phyloP scores from a whole-genome alignment of 2,797 vertebrate genomes.

The Phrynocephalus vlangalii region DNA sequence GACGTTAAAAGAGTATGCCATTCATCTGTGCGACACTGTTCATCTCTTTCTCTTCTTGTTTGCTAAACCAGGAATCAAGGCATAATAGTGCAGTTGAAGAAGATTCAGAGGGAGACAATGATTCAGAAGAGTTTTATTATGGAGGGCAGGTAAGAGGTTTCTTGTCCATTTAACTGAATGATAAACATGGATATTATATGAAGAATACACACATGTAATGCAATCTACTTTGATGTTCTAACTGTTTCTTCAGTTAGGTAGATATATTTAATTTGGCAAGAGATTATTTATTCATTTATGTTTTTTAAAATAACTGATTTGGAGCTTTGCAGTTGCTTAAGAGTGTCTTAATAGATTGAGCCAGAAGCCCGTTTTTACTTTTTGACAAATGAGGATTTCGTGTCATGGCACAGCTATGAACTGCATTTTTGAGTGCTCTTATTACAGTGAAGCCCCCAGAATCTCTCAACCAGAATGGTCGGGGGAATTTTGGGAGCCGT shows the following conservation, averaged over 20 bases:
- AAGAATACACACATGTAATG: background rate
- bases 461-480: background rate
- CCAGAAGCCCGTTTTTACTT: background rate
- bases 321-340: background rate
- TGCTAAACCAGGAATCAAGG: conserved; percentile 77
- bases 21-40: background rate
- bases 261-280: background rate
- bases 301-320: background rate
- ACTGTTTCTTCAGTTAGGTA: background rate
- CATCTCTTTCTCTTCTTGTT: conserved; percentile 4
- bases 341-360: background rate
- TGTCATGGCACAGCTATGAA: background rate
- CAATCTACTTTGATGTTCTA: background rate
- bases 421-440: background rate
- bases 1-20: background rate
- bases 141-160: conserved; percentile 85
- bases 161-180: background rate
- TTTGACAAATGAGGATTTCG: background rate
- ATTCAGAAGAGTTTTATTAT: conserved; percentile 93
- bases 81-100: conserved; percentile 88
- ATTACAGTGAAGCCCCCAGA: background rate
- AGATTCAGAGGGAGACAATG: conserved; percentile 92
- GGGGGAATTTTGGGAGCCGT: background rate
- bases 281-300: background rate
- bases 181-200: background rate